Evolutionary conservation across 2,888 invertebrate species (phyloP).

Genomic region (Smittia sp.): DNA sequence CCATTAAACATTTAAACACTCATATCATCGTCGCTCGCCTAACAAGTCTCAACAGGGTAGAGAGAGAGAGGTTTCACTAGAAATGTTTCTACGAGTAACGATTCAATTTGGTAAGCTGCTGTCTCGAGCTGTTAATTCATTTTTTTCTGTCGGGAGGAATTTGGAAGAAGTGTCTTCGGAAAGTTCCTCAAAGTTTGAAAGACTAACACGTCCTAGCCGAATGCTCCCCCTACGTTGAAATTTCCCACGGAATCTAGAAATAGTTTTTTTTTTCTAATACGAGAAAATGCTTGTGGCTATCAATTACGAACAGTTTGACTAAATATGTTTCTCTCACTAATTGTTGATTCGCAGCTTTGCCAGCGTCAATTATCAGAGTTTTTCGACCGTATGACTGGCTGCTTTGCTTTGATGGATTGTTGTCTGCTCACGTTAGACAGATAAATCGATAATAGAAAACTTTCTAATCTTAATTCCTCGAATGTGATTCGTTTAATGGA

Average conservation of each 20-base stretch:
- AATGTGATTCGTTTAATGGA: too few species aligned
- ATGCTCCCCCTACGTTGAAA: background rate
- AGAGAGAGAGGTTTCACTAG: background rate
- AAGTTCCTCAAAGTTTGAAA: too few species aligned
- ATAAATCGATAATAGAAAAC: too few species aligned
- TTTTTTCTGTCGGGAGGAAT: background rate
- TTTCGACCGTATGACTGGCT: too few species aligned
- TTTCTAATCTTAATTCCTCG: too few species aligned
- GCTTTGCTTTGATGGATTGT: too few species aligned
- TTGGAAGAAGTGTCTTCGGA: background rate
- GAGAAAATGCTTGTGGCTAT: background rate
- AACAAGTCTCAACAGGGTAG: background rate
- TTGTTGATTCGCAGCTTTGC: too few species aligned
- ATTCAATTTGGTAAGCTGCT: background rate
- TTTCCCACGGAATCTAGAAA: background rate
- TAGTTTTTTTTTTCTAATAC: background rate
- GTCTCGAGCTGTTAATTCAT: background rate
- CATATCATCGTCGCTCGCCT: background rate
- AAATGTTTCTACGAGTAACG: background rate
- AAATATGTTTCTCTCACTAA: too few species aligned
- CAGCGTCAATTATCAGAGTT: too few species aligned
- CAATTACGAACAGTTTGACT: too few species aligned
- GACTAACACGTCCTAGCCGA: too few species aligned
- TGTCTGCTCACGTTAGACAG: too few species aligned
- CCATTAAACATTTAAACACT: constrained; percentile 1